Conservation (phyloP, 1,140 invertebrate species). For the Neocloeon triangulifer region DNA sequence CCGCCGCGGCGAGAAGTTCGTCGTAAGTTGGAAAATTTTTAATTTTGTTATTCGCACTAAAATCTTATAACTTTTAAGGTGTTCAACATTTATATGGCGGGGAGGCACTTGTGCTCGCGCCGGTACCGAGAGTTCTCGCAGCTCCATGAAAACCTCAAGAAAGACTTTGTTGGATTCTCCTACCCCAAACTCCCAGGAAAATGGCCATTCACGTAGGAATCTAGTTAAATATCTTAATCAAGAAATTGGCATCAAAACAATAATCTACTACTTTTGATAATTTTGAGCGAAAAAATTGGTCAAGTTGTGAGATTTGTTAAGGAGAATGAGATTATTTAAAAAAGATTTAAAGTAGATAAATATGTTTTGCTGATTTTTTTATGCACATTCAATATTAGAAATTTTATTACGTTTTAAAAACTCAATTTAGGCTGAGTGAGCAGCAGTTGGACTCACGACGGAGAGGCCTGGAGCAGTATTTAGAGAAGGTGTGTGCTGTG, state of each 20-base stretch:
- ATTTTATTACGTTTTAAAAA: slow-evolving; percentile 5
- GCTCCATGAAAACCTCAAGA: slow-evolving; percentile 72
- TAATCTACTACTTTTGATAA: no score
- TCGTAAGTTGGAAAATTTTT: slow-evolving; percentile 31
- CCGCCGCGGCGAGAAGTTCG: slow-evolving; percentile 72
- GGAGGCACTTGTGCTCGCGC: slow-evolving; percentile 84
- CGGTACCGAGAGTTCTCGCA: slow-evolving; percentile 89
- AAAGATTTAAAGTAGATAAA: no score
- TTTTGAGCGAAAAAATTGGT: no score
- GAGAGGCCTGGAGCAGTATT: slow-evolving; percentile 85
- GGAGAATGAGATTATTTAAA: no score
- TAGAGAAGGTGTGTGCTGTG: slow-evolving; percentile 96
- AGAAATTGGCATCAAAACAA: no score
- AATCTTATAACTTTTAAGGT: slow-evolving; percentile 22
- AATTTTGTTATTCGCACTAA: slow-evolving; percentile 2
- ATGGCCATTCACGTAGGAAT: slow-evolving; percentile 79
- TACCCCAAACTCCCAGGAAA: slow-evolving; percentile 97
- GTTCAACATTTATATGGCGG: slow-evolving; percentile 99
- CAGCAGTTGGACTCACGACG: slow-evolving; percentile 88
- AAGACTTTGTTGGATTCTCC: slow-evolving; percentile 91
- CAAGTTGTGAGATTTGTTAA: no score
- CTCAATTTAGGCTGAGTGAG: slow-evolving; percentile 72
- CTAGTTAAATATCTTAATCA: no score
- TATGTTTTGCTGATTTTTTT: no score
- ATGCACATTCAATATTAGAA: background rate